phyloP scores from a whole-genome alignment of 2,113 vertebrate species.

The Rafetus swinhoei region DNA sequence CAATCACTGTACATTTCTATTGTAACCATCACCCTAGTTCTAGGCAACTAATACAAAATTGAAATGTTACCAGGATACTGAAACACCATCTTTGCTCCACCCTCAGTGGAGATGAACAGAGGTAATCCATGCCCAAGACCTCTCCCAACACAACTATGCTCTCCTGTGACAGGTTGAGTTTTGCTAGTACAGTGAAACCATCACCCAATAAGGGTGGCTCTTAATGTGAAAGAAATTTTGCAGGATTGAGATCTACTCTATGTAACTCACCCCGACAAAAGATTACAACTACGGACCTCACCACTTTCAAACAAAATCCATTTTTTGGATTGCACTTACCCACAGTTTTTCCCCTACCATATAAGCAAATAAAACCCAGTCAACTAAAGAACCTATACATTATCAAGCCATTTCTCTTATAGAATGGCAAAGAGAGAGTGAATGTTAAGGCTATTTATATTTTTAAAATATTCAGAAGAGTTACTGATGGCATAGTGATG shows the following conservation, averaged over 20 bases:
- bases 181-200: neutral
- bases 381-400: neutral
- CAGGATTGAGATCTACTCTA: neutral
- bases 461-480: neutral
- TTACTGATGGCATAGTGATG: neutral
- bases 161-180: neutral
- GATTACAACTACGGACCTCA: neutral
- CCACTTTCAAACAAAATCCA: conserved; percentile 2
- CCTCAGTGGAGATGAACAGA: neutral
- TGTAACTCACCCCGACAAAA: neutral
- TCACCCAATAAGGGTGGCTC: neutral
- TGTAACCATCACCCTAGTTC: neutral
- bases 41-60: neutral
- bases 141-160: neutral
- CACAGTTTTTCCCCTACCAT: neutral
- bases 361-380: conserved; percentile 13
- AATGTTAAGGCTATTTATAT: neutral
- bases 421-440: neutral
- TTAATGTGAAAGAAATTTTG: neutral
- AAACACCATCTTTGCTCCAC: conserved; percentile 16
- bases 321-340: neutral
- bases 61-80: neutral
- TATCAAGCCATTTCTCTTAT: conserved; percentile 17
- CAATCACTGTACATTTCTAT: neutral
- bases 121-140: neutral